Evolutionary conservation across 2,888 invertebrate species (phyloP).

Genomic region (Dryobota labecula): DNA sequence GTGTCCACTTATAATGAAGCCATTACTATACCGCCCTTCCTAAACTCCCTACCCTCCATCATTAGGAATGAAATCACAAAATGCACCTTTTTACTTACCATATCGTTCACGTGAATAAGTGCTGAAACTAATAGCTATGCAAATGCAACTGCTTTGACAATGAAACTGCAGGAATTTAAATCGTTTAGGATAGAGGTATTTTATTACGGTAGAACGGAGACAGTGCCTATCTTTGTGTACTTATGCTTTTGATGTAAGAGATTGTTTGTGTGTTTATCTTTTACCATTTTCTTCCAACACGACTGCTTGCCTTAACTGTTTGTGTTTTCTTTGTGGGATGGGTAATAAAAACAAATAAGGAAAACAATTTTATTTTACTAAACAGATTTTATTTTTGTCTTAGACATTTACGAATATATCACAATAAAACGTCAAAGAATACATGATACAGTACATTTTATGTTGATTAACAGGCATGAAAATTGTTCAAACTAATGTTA

Average conservation of each 20-base stretch:
- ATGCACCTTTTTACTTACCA: constrained; percentile 58
- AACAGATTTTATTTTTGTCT: constrained; percentile 39
- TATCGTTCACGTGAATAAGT: constrained; percentile 33
- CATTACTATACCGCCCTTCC: constrained; percentile 48
- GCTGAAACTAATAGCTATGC: constrained; percentile 44
- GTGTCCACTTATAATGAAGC: constrained; percentile 63
- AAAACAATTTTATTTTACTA: constrained; percentile 14
- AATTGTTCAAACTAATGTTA: neutral
- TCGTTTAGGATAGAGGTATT: neutral
- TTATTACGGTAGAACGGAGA: constrained; percentile 6
- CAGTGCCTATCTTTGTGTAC: no score
- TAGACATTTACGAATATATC: constrained; percentile 14
- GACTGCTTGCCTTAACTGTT: neutral
- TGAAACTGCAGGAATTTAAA: constrained; percentile 30
- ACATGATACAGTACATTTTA: constrained; percentile 13
- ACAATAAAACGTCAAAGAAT: constrained; percentile 28
- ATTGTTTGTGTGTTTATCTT: constrained; percentile 7
- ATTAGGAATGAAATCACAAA: constrained; percentile 65
- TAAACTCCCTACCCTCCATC: constrained; percentile 39
- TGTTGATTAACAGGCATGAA: constrained; percentile 3
- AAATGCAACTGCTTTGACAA: constrained; percentile 40
- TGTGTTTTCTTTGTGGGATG: neutral
- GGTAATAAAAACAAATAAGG: constrained; percentile 1
- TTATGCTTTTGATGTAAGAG: neutral
- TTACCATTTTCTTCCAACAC: constrained; percentile 21